These are phyloP conservation scores for Enteromius mattozi DNA, from an alignment of 2,797 vertebrate genomes.

Conservation along the genomic window DNA sequence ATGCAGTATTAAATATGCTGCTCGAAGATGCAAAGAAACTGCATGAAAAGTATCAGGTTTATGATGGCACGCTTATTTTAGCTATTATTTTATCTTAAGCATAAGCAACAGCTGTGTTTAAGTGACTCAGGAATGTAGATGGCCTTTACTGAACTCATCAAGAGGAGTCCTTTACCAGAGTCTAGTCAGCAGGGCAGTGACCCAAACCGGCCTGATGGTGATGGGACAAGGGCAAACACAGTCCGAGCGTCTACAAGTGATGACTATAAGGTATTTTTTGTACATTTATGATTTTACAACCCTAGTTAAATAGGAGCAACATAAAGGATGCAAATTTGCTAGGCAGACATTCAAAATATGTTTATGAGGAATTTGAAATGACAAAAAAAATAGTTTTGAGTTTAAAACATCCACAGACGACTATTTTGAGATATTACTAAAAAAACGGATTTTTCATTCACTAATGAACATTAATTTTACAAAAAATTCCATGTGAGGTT, in stretches of 20 bases:
- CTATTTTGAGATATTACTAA: not conserved
- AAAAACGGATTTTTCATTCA: not conserved
- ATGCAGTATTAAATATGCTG: not conserved
- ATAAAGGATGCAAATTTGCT: not conserved
- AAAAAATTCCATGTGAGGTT: constrained; percentile 1
- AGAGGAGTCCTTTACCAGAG: constrained; percentile 39
- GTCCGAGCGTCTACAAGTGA: constrained; percentile 19
- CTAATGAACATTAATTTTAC: not conserved
- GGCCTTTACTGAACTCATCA: constrained; percentile 41
- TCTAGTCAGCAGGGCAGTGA: not conserved
- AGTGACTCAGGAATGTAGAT: constrained; percentile 12
- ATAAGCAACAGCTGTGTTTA: not conserved
- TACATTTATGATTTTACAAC: not conserved
- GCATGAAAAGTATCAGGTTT: constrained; percentile 1
- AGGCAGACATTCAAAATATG: not conserved
- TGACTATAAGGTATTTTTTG: constrained; percentile 5
- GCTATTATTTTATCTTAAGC: not conserved
- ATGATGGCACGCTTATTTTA: not conserved
- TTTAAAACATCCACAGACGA: not conserved
- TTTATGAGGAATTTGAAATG: not conserved
- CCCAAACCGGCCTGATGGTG: not conserved
- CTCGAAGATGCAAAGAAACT: not conserved
- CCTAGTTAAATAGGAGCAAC: not conserved
- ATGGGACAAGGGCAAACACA: constrained; percentile 1
- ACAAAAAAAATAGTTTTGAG: not conserved